phyloP scores from a whole-genome alignment of 1,140 invertebrate species.

The Leptinotarsa lineolata region DNA sequence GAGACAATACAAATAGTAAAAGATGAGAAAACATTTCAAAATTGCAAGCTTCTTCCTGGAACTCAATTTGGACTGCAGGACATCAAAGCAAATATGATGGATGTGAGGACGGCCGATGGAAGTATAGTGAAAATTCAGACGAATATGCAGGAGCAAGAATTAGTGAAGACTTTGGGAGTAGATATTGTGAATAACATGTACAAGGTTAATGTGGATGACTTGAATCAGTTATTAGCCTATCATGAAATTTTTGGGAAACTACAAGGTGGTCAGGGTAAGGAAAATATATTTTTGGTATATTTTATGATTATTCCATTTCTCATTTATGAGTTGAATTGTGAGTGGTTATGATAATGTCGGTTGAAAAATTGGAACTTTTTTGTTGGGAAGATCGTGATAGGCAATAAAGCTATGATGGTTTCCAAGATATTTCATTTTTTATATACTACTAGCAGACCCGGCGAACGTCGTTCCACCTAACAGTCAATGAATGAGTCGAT shows the following conservation, averaged over 20 bases:
- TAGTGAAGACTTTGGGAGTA: conserved; percentile 69
- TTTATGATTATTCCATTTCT: too few relatives aligned
- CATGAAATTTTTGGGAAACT: conserved; percentile 87
- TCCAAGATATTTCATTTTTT: too few relatives aligned
- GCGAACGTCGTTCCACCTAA: too few relatives aligned
- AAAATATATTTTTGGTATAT: too few relatives aligned
- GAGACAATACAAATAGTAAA: conserved; percentile 52
- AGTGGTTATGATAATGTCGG: too few relatives aligned
- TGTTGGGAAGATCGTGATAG: too few relatives aligned
- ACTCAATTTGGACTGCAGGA: conserved; percentile 55
- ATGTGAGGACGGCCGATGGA: conserved; percentile 69
- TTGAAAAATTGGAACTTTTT: too few relatives aligned
- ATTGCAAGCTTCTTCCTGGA: conserved; percentile 49
- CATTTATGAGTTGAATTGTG: too few relatives aligned
- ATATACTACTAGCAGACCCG: too few relatives aligned
- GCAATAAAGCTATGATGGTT: too few relatives aligned
- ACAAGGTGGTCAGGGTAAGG: conserved; percentile 63
- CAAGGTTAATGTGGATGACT: conserved; percentile 80
- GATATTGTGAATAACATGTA: conserved; percentile 77
- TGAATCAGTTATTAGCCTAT: conserved; percentile 81
- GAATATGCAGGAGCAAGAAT: conserved; percentile 67
- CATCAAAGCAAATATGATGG: conserved; percentile 64
- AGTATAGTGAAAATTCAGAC: conserved; percentile 75
- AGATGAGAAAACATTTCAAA: conserved; percentile 54
- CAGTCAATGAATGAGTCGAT: too few relatives aligned